Conservation (phyloP, 2,113 vertebrate genomes). For the Octodon degus region DNA sequence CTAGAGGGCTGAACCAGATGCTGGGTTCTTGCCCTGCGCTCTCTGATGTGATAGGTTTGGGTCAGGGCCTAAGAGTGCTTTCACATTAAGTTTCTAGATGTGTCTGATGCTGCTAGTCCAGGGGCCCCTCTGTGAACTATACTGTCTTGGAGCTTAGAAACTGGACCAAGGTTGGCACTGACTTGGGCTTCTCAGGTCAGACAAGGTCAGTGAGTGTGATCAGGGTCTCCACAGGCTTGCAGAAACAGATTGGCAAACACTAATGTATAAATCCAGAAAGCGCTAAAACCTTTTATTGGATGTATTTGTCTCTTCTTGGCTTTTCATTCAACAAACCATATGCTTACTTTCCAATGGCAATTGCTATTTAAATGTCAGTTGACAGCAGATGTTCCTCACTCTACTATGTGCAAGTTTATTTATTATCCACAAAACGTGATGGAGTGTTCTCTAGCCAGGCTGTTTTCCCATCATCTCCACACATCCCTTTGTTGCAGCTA, state of each 20-base stretch:
- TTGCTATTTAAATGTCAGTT: constrained; percentile 86
- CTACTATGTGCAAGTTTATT: constrained; percentile 62
- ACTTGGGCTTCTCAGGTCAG: neutral
- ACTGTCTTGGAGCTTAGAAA: neutral
- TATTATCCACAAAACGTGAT: constrained; percentile 62
- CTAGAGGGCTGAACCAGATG: neutral
- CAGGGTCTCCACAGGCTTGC: neutral
- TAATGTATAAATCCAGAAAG: constrained; percentile 4
- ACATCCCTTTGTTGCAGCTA: neutral
- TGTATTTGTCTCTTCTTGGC: constrained; percentile 75
- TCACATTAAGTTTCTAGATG: neutral
- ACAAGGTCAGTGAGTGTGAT: neutral
- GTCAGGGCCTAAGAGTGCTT: neutral
- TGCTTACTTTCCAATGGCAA: constrained; percentile 82
- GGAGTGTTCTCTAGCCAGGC: neutral
- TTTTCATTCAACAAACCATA: constrained; percentile 80
- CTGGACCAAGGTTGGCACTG: neutral
- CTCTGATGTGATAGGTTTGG: neutral
- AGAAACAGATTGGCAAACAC: constrained; percentile 49
- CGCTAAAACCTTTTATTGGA: constrained; percentile 54
- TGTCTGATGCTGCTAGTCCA: neutral
- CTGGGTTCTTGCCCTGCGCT: neutral
- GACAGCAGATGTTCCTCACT: constrained; percentile 81
- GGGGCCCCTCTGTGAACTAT: neutral
- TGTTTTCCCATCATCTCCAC: neutral